Evolutionary conservation across 2,797 vertebrate genomes (phyloP).

Genomic region (Xenentodon cancila): DNA sequence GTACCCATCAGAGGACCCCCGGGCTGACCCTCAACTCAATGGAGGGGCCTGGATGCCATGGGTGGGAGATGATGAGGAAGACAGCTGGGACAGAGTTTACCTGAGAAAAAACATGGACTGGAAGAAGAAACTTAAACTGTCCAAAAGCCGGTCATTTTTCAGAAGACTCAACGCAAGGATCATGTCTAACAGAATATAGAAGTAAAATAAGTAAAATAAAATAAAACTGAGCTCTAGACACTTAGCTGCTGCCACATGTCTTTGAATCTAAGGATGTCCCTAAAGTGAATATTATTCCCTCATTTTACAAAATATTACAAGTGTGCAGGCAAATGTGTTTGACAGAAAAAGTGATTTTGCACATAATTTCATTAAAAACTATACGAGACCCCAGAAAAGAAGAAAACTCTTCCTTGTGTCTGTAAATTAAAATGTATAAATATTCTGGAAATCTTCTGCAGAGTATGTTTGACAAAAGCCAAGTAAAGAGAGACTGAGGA

Average conservation of each 20-base stretch:
- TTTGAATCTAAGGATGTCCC: constrained; percentile 1
- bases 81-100: constrained; percentile 79
- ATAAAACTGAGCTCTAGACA: constrained; percentile 5
- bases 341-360: neutral
- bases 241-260: constrained; percentile 4
- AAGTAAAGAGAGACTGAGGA: too few species aligned
- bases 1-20: constrained; percentile 92
- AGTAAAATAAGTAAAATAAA: constrained; percentile 1
- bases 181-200: constrained; percentile 94
- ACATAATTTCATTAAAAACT: neutral
- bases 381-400: neutral
- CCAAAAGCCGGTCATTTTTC: constrained; percentile 92
- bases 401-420: too few species aligned
- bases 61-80: constrained; percentile 89
- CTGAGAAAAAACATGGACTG: constrained; percentile 80
- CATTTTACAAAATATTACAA: neutral
- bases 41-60: constrained; percentile 96
- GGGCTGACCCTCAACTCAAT: constrained; percentile 91
- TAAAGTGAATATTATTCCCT: neutral
- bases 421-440: too few species aligned
- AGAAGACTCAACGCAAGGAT: constrained; percentile 92
- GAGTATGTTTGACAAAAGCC: too few species aligned
- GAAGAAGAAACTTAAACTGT: constrained; percentile 91
- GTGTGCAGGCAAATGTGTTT: constrained; percentile 5
- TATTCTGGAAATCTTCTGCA: too few species aligned